These are phyloP conservation scores for Leucophenga montana DNA, from an alignment of 2,888 invertebrate genomes.

Conservation along the genomic window DNA sequence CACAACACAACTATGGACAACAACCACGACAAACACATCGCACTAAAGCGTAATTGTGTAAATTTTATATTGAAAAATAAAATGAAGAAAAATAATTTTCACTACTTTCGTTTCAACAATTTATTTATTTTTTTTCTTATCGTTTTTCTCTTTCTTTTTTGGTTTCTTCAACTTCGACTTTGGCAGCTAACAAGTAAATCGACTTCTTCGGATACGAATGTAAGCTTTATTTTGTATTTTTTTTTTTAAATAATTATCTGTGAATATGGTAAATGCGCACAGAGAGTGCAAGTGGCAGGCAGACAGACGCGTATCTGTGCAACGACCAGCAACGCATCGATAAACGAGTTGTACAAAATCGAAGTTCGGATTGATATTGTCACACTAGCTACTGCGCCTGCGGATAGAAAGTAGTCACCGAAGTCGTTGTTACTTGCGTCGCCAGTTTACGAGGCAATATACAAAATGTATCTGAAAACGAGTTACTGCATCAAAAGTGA, in stretches of 20 bases:
- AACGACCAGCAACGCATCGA: too few species aligned
- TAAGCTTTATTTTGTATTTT: too few species aligned
- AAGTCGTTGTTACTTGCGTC: background rate
- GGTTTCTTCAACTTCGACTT: constrained; percentile 1
- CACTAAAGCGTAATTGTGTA: constrained; percentile 22
- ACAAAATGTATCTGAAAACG: constrained; percentile 17
- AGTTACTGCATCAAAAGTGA: constrained; percentile 23
- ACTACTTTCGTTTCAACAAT: constrained; percentile 25
- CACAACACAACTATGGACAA: background rate
- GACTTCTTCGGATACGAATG: background rate
- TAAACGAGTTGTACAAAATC: too few species aligned
- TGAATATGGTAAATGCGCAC: too few species aligned
- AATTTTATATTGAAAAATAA: constrained; percentile 13
- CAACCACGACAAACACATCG: background rate
- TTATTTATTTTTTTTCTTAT: too few species aligned
- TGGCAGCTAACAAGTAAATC: constrained; percentile 6
- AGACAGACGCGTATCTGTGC: too few species aligned
- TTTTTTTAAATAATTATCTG: too few species aligned
- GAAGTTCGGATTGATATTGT: too few species aligned
- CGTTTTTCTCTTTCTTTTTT: background rate
- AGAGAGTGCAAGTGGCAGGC: too few species aligned
- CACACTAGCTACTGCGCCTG: constrained; percentile 36
- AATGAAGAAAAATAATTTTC: constrained; percentile 15
- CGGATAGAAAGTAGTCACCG: constrained; percentile 52
- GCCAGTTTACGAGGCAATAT: constrained; percentile 33